Conservation (phyloP, 2,888 invertebrate species). For the Rambutsinella grinnellia region DNA sequence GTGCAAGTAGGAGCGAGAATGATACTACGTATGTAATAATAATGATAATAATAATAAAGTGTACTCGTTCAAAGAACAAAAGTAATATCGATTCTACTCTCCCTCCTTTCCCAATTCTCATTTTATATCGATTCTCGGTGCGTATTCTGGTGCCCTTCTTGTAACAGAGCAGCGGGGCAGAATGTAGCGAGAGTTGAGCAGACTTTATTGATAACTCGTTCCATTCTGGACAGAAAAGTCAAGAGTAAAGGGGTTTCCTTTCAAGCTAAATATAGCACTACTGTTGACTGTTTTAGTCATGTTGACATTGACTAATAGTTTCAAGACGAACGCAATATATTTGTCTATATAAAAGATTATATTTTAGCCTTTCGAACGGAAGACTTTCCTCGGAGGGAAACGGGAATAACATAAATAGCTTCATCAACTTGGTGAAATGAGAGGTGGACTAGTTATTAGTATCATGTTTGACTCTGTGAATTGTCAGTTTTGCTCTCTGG, state of each 20-base stretch:
- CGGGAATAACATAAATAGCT: not conserved
- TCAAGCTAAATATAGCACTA: not conserved
- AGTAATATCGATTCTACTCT: conserved; percentile 28
- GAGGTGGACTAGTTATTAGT: not conserved
- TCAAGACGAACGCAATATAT: not conserved
- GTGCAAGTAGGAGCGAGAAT: not conserved
- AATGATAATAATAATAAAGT: conserved; percentile 45
- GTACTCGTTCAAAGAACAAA: conserved; percentile 33
- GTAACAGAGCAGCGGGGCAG: not conserved
- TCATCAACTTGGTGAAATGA: not conserved
- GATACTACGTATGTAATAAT: conserved; percentile 7
- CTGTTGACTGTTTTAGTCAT: not conserved
- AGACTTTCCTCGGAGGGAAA: not conserved
- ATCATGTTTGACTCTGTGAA: not conserved
- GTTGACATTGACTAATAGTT: not conserved
- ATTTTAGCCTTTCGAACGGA: not conserved
- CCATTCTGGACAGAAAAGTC: not conserved
- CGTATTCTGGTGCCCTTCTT: not conserved
- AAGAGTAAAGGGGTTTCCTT: not conserved
- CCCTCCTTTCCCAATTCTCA: not conserved
- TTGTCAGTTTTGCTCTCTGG: not conserved
- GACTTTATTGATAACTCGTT: not conserved
- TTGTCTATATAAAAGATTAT: not conserved
- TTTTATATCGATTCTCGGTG: not conserved
- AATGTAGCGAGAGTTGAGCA: not conserved